Evolutionary conservation across 2,888 invertebrate species (phyloP), one percentile per base, ranked within the genome.

Genomic region (Brachynemurus nebulosus): DNA sequence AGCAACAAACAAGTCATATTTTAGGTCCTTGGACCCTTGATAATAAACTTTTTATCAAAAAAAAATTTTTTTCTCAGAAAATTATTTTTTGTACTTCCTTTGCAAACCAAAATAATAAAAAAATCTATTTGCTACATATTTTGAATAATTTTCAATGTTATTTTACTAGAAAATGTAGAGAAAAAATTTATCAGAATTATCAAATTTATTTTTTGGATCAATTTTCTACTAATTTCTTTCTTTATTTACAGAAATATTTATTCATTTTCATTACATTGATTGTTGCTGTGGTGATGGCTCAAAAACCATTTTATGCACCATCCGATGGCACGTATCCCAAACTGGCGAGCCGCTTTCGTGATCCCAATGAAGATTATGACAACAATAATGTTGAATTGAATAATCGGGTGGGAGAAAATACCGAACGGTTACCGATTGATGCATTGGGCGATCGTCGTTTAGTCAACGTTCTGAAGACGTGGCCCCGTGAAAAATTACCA

Each of bases 401-500:
- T 2, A 30, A 30, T 30, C 30, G 30, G n/a, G n/a, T 30, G n/a
- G 30, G 30, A 1, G 30, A 30, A 2, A 2, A n/a, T 12, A 12
- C 34, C 17, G 57, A 59, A 17, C 62, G 62, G 18, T 57, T 80
- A 20, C 82, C 82, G 1, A 57, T 77, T 2, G 80, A 82, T 61
- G 81, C 81, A 0, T 66, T 69, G 25, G 80, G 80, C 1, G 79
- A 84, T 54, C 59, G 59, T 37, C 68, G 72, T 2, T 60, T 78
- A 3, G 65, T 82, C 0, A 69, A 80, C 34, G 63, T 75, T n/a
- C 63, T 83, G 20, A 75, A 72, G 55, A 67, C 70, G 27, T 69
- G 78, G 59, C 82, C 83, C 0, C 58, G 69, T 42, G 80, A 82
- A 49, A 66, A 78, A 36, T 74, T 76, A 49, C 84, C 84, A 0